phyloP scores from a whole-genome alignment of 2,888 invertebrate species.

The Polydrusus pterygomalis region DNA sequence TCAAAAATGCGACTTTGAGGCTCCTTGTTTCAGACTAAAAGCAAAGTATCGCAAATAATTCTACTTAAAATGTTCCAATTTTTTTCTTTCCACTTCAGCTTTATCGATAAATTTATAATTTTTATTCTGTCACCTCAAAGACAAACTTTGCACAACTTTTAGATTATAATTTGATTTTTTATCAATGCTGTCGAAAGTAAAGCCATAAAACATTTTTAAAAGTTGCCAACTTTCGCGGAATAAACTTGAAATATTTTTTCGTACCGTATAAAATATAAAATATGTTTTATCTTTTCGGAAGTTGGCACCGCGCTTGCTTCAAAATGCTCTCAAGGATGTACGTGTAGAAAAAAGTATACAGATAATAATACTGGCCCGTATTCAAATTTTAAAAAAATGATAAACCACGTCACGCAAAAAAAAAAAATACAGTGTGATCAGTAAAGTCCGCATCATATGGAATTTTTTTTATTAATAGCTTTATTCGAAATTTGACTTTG shows the following conservation, averaged over 20 bases:
- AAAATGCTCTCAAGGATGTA: background rate
- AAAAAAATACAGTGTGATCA: too few species aligned
- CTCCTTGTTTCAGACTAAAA: background rate
- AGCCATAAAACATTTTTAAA: slow-evolving; percentile 1
- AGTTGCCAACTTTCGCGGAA: background rate
- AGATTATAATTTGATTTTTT: slow-evolving; percentile 17
- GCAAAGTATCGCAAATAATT: background rate
- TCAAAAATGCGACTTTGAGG: background rate
- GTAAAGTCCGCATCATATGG: too few species aligned
- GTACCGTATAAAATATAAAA: slow-evolving; percentile 19
- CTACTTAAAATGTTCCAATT: background rate
- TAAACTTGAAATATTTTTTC: slow-evolving; percentile 30
- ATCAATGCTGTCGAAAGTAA: slow-evolving; percentile 12
- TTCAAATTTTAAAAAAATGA: too few species aligned
- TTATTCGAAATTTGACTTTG: too few species aligned
- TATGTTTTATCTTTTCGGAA: background rate
- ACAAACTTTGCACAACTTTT: slow-evolving; percentile 2
- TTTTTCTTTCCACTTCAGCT: background rate
- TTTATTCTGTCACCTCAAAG: slow-evolving; percentile 20
- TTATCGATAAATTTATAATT: slow-evolving; percentile 20
- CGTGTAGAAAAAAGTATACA: background rate
- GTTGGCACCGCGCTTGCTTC: background rate
- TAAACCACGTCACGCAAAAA: too few species aligned
- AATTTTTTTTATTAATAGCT: too few species aligned
- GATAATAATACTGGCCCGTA: too few species aligned